Conservation (phyloP, 2,888 invertebrate genomes). For the Eupithecia subfuscata region DNA sequence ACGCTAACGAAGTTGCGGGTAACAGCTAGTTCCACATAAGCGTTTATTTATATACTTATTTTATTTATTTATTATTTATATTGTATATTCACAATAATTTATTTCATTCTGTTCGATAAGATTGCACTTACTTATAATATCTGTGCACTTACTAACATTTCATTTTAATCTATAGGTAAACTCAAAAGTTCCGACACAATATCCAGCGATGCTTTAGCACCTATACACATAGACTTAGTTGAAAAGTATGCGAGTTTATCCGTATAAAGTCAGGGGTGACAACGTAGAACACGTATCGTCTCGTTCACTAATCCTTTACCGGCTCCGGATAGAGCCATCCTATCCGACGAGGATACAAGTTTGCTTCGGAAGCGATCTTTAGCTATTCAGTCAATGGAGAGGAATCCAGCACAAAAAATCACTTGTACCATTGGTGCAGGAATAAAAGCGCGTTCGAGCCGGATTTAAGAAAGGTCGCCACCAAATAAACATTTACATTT, state of each 20-base stretch:
- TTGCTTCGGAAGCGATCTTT: constrained; percentile 54
- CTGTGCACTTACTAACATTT: not conserved
- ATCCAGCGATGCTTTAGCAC: not conserved
- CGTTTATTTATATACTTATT: too few species aligned
- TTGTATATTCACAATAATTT: not conserved
- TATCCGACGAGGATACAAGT: constrained; percentile 54
- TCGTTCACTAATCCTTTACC: constrained; percentile 66
- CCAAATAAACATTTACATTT: too few species aligned
- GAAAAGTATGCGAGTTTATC: constrained; percentile 58
- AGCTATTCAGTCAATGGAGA: constrained; percentile 26
- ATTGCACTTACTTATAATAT: not conserved
- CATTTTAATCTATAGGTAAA: not conserved
- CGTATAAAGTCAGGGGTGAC: constrained; percentile 65
- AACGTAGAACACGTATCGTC: constrained; percentile 63
- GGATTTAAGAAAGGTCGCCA: not conserved
- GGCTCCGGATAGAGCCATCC: constrained; percentile 52
- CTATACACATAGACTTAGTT: constrained; percentile 31
- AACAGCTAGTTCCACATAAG: too few species aligned
- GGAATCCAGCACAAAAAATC: not conserved
- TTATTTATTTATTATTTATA: too few species aligned
- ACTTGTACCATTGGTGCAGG: not conserved
- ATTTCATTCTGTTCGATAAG: not conserved
- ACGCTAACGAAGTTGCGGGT: too few species aligned
- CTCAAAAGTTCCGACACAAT: not conserved
- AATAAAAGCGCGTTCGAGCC: not conserved